These are phyloP conservation scores for Nyctibius grandis DNA, from an alignment of 2,797 vertebrate species.

Conservation along the genomic window DNA sequence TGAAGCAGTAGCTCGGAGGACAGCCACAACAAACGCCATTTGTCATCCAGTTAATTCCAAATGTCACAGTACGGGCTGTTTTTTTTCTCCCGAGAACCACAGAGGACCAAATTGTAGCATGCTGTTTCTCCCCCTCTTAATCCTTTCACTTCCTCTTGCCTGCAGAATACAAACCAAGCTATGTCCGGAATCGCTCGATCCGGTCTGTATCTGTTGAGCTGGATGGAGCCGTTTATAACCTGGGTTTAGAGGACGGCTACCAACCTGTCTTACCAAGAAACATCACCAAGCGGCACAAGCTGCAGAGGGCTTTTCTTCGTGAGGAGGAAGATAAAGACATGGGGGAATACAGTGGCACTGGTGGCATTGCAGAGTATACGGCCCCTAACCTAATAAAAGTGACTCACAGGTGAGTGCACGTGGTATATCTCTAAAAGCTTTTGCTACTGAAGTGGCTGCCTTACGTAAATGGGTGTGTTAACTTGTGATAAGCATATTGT, in stretches of 20 bases:
- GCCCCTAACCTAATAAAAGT: conserved; percentile 86
- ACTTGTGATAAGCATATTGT: background rate
- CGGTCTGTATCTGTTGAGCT: conserved; percentile 78
- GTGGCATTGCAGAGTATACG: conserved; percentile 67
- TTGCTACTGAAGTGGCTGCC: background rate
- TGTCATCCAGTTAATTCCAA: background rate
- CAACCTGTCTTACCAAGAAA: conserved; percentile 75
- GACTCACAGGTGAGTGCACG: conserved; percentile 83
- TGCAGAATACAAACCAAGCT: conserved; percentile 87
- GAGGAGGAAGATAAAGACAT: conserved; percentile 60
- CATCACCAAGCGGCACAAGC: conserved; percentile 68
- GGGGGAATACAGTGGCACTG: conserved; percentile 86
- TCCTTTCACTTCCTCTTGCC: background rate
- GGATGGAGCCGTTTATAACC: conserved; percentile 76
- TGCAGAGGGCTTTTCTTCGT: conserved; percentile 58
- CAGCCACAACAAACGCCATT: background rate
- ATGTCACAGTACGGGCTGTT: background rate
- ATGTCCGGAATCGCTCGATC: conserved; percentile 81
- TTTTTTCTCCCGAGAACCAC: background rate
- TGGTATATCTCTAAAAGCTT: background rate
- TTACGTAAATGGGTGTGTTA: background rate
- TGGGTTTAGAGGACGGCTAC: conserved; percentile 77
- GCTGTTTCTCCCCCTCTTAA: background rate
- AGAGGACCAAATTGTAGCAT: background rate
- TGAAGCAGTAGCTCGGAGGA: background rate